A percentile compares a stretch with the other conserved stretches of the same genome.
Evolutionary conservation across 2,797 vertebrate species (phyloP).

Genomic region (Orientallactaga sibirica): DNA sequence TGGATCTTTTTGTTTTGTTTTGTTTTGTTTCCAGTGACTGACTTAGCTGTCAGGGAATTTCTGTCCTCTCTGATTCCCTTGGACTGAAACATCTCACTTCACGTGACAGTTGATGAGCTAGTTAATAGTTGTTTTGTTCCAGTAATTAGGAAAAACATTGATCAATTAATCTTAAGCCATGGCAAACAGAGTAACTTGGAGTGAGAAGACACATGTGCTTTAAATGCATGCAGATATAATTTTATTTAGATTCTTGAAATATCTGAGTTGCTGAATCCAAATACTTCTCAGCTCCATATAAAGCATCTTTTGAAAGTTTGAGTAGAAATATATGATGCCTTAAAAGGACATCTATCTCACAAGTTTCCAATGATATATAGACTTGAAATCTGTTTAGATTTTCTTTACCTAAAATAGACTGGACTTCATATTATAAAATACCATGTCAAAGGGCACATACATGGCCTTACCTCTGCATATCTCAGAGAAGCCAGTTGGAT

Average conservation of each 20-base stretch:
- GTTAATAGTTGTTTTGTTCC: conserved; percentile 61
- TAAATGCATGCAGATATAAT: conserved; percentile 45
- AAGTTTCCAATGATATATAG: background rate
- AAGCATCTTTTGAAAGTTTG: conserved; percentile 64
- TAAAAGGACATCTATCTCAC: background rate
- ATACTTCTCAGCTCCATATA: conserved; percentile 63
- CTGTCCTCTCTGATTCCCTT: conserved; percentile 59
- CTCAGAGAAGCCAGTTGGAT: background rate
- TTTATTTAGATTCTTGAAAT: conserved; percentile 69
- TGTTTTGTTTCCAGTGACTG: conserved; percentile 58
- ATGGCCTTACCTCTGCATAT: background rate
- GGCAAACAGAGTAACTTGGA: conserved; percentile 77
- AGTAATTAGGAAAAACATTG: background rate
- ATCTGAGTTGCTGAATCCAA: conserved; percentile 73
- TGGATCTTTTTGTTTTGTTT: conserved; percentile 11
- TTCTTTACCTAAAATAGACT: background rate
- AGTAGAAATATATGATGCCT: background rate
- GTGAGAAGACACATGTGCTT: conserved; percentile 25
- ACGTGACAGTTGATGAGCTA: conserved; percentile 81
- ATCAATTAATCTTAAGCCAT: conserved; percentile 73
- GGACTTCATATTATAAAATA: background rate
- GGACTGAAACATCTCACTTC: conserved; percentile 74
- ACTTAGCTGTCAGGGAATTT: conserved; percentile 45
- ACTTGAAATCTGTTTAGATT: background rate
- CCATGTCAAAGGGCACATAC: background rate